Base-by-base conservation (phyloP, 2,888 invertebrate genomes). In the Clostera curtula region DNA sequence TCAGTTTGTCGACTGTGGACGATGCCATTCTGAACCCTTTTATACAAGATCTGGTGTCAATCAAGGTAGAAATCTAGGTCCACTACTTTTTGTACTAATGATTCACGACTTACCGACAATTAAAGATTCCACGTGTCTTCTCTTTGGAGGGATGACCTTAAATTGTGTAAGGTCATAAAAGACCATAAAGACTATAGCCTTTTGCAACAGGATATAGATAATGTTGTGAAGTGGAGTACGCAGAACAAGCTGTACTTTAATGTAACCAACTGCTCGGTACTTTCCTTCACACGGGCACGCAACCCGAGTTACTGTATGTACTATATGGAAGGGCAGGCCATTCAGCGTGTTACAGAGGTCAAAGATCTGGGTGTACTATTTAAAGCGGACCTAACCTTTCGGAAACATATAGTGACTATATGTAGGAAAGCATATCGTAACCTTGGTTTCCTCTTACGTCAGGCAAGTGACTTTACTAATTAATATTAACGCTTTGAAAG, bases 1-100 rank as follows among this genome's bases (percentile, higher is more conserved):
- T 5, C 27, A 27, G 8, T 20, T 4, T 6, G 27, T 27, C 1
- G 16, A 16, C 2, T 21, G 8, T 10, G 9, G 12, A n/a, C 21
- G 27, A 8, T 28, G 5, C 5, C 4, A 27, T 1, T 27, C 22
- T 1, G 13, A 18, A 5, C 18, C 17, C 4, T 27, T 17, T 6
- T 23, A 18, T 13, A 28, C 27, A 1, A 28, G 23, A 5, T 24
- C 24, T 1, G 28, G 19, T 6, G 23, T 29, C 2, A 24, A 15
- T 8, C 19, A 29, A 12, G 28, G 23, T 4, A 28, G 23, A 10
- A 28, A 20, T 10, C n/a, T 29, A 1, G 25, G 29, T 4, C 25
- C 24, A 2, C 19, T 25, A 1, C 5, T 12, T n/a, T 29, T 29
- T 20, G 9, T 21, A 6, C 12, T 25, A 8, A 20, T 29, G 14